phyloP scores from a whole-genome alignment of 2,113 vertebrate genomes.

The Psammodynastes pulverulentus region DNA sequence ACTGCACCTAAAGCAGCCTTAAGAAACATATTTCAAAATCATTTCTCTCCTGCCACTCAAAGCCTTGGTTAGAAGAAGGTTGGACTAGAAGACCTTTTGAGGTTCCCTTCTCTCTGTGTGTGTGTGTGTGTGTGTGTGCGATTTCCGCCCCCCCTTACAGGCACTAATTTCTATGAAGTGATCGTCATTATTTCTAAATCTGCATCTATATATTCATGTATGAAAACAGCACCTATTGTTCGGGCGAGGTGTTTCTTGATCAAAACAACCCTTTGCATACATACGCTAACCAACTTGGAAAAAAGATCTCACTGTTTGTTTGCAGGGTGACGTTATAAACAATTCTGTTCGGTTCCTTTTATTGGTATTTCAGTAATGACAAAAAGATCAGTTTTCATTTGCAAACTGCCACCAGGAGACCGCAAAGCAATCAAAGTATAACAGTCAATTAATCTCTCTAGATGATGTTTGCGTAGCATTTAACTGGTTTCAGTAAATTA shows the following conservation, averaged over 20 bases:
- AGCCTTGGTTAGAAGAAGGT: too few relatives aligned
- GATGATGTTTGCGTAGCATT: slow-evolving; percentile 65
- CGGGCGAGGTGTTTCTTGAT: not conserved
- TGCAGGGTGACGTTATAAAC: slow-evolving; percentile 15
- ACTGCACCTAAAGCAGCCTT: not conserved
- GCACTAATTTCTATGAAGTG: not conserved
- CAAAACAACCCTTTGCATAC: not conserved
- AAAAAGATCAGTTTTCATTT: slow-evolving; percentile 59
- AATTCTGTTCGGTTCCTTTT: slow-evolving; percentile 40
- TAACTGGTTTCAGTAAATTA: slow-evolving; percentile 63
- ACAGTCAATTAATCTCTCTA: slow-evolving; percentile 69
- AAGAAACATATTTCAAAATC: too few relatives aligned
- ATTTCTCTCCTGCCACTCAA: not conserved
- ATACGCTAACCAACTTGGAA: not conserved
- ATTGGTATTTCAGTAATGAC: slow-evolving; percentile 49
- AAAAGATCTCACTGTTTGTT: not conserved
- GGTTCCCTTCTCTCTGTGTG: too few relatives aligned
- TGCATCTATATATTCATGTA: not conserved
- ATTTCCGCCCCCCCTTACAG: not conserved
- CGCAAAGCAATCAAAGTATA: slow-evolving; percentile 64
- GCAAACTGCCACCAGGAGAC: slow-evolving; percentile 59
- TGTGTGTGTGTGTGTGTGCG: not conserved
- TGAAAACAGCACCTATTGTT: not conserved
- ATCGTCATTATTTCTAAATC: not conserved
- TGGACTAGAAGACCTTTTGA: too few relatives aligned